Base-by-base conservation (phyloP, 1,140 invertebrate species). In the Drosophila albomicans region DNA sequence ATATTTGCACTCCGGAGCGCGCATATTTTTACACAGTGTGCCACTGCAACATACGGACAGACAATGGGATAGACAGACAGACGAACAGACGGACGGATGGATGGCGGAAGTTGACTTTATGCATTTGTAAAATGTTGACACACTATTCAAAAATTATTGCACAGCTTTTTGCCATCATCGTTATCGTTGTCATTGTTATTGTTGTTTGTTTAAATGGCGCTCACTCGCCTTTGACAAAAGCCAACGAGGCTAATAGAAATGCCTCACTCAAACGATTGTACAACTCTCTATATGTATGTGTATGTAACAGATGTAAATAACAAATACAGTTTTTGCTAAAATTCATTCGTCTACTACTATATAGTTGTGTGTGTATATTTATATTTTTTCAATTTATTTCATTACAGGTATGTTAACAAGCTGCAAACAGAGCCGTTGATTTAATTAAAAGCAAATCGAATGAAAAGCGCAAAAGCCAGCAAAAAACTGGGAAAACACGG, bases 131-230 rank as follows among this genome's bases (percentile, higher is more conserved):
- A 84, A 79, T 88, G 85, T 88, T 88, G 87, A 84, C 84, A 88
- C 74, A 81, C 85, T 80, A 88, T 84, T 88, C 84, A 89, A 88
- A 88, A 87, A 87, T 87, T 87, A 87, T 87, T 88, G 82, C 80
- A 81, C 79, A 71, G 86, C 76, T 76, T 86, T 85, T 86, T 85
- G 66, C 57, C 38, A 48, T 25, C 58, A 52, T 46, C 38, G 43
- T 62, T 48, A 43, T 75, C 38, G 59, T 70, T 58, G 28, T 43
- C 56, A 45, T 71, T 54, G 65, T 52, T 54, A 28, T 52, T 15
- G 54, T 43, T 38, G 57, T 68, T 68, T 62, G 51, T 63, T 75
- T 61, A 74, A 69, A 45, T 46, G 58, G 52, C 48, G 46, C 43
- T 48, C 45, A 30, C 38, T 49, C 45, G 41, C 38, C 54, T 72